Conservation (phyloP, 2,797 vertebrate genomes). For the Odontamblyopus lacepedii region DNA sequence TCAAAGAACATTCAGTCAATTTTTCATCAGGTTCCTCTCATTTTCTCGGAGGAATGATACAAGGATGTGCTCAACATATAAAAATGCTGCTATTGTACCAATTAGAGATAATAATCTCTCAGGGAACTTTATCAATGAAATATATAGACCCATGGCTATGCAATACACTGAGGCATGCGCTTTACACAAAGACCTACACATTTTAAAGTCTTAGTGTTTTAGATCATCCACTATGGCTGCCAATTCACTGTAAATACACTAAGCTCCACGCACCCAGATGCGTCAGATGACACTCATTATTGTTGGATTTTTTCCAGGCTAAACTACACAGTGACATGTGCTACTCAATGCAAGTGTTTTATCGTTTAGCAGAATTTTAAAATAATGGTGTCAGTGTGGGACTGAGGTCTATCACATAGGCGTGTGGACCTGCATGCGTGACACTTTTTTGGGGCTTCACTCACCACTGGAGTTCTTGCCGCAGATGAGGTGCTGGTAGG, state of each 20-base stretch:
- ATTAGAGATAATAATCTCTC: neutral
- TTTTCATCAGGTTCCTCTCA: constrained; percentile 23
- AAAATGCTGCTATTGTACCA: neutral
- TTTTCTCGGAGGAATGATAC: constrained; percentile 1
- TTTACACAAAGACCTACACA: neutral
- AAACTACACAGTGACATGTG: neutral
- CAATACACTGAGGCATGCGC: no score
- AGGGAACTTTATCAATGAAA: neutral
- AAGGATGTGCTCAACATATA: neutral
- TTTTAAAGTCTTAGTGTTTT: no score
- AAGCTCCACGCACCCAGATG: neutral
- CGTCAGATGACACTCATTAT: constrained; percentile 10
- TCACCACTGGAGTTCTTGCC: constrained; percentile 84
- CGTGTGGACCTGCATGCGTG: neutral
- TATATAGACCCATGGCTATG: neutral
- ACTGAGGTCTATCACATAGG: neutral
- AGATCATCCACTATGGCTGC: no score
- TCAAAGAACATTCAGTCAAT: constrained; percentile 21
- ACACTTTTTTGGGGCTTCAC: constrained; percentile 16
- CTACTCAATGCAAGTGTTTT: neutral
- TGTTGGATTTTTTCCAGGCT: constrained; percentile 14
- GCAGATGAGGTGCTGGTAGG: constrained; percentile 82
- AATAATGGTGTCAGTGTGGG: neutral
- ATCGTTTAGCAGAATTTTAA: neutral
- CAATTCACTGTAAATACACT: neutral